Base-by-base conservation (phyloP, 2,888 invertebrate genomes). In the Cantharis nigra region DNA sequence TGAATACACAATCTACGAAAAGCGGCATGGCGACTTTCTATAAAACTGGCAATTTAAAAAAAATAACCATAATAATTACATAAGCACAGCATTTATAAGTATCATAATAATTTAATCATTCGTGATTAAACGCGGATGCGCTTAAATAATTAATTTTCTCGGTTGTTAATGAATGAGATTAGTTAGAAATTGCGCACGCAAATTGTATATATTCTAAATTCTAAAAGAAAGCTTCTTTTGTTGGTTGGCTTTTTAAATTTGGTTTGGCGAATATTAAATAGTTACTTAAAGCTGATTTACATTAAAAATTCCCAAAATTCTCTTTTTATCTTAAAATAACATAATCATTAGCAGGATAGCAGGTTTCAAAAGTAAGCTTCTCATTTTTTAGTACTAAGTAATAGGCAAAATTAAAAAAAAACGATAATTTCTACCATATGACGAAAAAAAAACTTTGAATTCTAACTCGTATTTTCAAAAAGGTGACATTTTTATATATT, bases 1-100 rank as follows among this genome's bases (percentile, higher is more conserved):
- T 28, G 63, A 69, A 49, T 62, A 64, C 78, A 78, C 76, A 33
- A 30, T 69, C 18, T 26, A 63, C 64, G 28, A 28, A 26, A 71
- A 78, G 78, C 78, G 78, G 78, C 78, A 76, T n/a, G 13, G 23
- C 7, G 65, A 49, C 33, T 49, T 49, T 49, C 49, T 49, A n/a
- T 49, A 7, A 49, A n/a, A 49, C n/a, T 49, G 7, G n/a, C 49
- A 49, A 7, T 49, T 49, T 49, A 49, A 2, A 49, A 49, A 49
- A n/a, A n/a, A n/a, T 49, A 26, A 26, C 26, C n/a, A n/a, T 49
- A 3, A 13, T 33, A 33, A 33, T 5, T 13, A n/a, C n/a, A 13
- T 49, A 49, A 49, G 49, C 13, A 49, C 7, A 49, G n/a, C 7
- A 49, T 49, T 49, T 49, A 7, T 49, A 49, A 49, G 49, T 49